These are phyloP conservation scores for Myotis brandtii DNA, from an alignment of 2,113 vertebrate species.

Conservation along the genomic window DNA sequence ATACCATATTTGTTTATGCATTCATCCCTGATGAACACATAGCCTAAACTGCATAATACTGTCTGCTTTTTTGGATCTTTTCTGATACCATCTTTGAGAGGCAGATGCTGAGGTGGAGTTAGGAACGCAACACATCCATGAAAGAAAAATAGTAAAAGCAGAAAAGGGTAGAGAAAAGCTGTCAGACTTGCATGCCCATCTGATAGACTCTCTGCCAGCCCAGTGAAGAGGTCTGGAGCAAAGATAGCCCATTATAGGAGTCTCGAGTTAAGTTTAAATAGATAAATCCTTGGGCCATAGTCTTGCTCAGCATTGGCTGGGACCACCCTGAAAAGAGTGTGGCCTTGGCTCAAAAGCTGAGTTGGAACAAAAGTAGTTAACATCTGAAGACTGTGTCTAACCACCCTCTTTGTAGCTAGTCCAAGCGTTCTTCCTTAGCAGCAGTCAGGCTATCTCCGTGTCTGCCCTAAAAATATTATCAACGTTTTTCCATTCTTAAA, in stretches of 20 bases:
- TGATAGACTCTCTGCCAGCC: not conserved
- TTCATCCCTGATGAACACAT: not conserved
- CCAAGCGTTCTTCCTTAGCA: not conserved
- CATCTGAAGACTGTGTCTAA: not conserved
- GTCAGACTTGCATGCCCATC: rapidly evolving
- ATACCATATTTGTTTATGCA: not conserved
- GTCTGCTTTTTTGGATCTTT: not conserved
- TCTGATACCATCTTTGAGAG: not conserved
- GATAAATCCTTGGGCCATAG: not conserved
- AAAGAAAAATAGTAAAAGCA: not conserved
- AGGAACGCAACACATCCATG: not conserved
- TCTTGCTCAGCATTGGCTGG: not conserved
- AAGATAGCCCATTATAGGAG: not conserved
- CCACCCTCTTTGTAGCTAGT: not conserved
- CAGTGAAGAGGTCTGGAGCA: not conserved
- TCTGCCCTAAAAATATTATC: not conserved
- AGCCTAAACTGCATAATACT: not conserved
- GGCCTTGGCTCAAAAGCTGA: not conserved
- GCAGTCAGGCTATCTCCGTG: not conserved
- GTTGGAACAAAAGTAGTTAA: not conserved
- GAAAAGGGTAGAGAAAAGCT: not conserved
- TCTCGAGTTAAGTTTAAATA: not conserved
- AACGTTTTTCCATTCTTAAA: not conserved
- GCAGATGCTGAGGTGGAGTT: not conserved
- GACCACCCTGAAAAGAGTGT: not conserved